Conservation (phyloP, 2,113 vertebrate species). For the Macaca fascicularis region DNA sequence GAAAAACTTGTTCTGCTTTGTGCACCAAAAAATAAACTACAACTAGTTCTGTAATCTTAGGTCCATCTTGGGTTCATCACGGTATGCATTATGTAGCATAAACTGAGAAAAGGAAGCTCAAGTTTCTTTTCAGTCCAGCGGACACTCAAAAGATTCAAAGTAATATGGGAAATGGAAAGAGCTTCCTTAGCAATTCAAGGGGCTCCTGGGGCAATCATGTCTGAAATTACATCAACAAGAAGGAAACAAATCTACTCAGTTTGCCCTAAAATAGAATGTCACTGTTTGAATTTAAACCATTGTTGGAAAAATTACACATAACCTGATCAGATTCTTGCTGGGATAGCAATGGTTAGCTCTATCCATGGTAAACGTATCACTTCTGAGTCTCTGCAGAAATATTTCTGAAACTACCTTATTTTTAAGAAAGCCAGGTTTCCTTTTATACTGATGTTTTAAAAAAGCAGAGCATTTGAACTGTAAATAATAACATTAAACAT, state of each 20-base stretch:
- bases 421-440: not conserved
- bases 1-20: not conserved
- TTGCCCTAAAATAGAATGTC: not conserved
- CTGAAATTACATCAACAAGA: not conserved
- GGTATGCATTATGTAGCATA: not conserved
- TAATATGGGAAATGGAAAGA: not conserved
- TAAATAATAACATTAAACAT: not conserved
- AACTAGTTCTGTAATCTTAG: not conserved
- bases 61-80: not conserved
- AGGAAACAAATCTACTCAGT: not conserved
- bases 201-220: not conserved
- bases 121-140: not conserved
- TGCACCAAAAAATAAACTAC: not conserved
- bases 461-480: not conserved
- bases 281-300: not conserved
- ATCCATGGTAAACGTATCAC: not conserved
- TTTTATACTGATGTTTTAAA: not conserved
- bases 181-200: not conserved
- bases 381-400: not conserved
- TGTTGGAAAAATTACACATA: not conserved
- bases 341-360: not conserved
- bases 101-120: not conserved
- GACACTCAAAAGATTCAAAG: not conserved
- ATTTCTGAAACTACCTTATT: not conserved
- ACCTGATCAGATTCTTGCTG: not conserved